These are phyloP conservation scores for Drosophila mercatorum DNA, from an alignment of 2,888 invertebrate species.

Conservation along the genomic window DNA sequence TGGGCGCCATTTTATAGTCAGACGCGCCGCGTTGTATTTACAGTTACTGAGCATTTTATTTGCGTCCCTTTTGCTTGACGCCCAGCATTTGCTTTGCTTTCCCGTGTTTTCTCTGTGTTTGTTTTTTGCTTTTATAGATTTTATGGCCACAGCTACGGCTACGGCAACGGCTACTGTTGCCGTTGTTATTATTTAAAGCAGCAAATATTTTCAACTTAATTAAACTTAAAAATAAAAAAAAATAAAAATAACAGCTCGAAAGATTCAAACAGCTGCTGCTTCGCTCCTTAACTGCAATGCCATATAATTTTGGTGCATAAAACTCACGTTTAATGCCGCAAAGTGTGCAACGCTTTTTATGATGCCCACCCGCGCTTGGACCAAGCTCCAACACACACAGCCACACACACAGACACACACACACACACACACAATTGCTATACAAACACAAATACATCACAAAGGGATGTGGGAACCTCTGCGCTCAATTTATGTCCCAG, in stretches of 20 bases:
- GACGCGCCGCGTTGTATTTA: conserved; percentile 74
- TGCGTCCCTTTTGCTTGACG: conserved; percentile 51
- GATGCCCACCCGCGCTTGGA: conserved; percentile 13
- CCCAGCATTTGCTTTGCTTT: conserved; percentile 52
- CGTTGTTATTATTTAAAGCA: conserved; percentile 73
- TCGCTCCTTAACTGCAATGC: conserved; percentile 69
- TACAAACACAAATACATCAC: conserved; percentile 50
- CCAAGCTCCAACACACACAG: conserved; percentile 4
- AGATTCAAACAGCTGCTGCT: conserved; percentile 64
- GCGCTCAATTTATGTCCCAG: conserved; percentile 73
- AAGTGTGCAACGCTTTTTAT: conserved; percentile 70
- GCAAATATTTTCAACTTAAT: conserved; percentile 81
- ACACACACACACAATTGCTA: conserved; percentile 15
- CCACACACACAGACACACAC: conserved; percentile 14
- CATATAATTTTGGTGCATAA: conserved; percentile 73
- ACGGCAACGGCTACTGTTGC: conserved; percentile 8
- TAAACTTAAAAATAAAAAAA: conserved; percentile 71
- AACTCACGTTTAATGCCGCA: conserved; percentile 77
- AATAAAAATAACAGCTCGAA: conserved; percentile 22
- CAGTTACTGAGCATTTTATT: conserved; percentile 77
- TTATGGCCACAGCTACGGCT: conserved; percentile 49
- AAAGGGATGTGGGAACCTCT: conserved; percentile 49
- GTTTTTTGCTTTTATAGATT: conserved; percentile 69
- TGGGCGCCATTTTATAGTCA: conserved; percentile 77
- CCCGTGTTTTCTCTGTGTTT: conserved; percentile 50